phyloP scores from a whole-genome alignment of 1,140 invertebrate species.

The Drosophila arawakana region DNA sequence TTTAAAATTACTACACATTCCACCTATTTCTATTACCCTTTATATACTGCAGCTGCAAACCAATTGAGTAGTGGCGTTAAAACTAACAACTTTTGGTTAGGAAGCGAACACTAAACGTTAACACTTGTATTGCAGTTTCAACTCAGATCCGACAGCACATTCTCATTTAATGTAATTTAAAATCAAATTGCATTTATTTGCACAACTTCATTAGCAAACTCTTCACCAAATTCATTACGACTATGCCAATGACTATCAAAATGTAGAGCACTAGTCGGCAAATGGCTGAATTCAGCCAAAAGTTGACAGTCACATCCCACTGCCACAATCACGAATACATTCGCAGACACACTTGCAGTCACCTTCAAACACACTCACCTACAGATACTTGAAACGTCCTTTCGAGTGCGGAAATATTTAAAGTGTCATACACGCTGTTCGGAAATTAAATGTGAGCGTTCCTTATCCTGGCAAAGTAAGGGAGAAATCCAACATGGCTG shows the following conservation, averaged over 20 bases:
- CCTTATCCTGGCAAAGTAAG: constrained; percentile 41
- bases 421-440: constrained; percentile 78
- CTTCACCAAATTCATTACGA: constrained; percentile 77
- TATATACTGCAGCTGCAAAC: constrained; percentile 7
- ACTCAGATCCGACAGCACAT: constrained; percentile 29
- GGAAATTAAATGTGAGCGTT: constrained; percentile 78
- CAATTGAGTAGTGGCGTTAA: constrained; percentile 19
- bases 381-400: constrained; percentile 58
- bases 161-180: constrained; percentile 72
- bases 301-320: constrained; percentile 34
- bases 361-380: constrained; percentile 21
- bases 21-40: background rate
- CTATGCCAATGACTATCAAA: constrained; percentile 59
- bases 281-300: constrained; percentile 50
- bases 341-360: background rate
- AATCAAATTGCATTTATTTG: constrained; percentile 74
- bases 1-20: background rate
- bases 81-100: constrained; percentile 35
- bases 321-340: constrained; percentile 22
- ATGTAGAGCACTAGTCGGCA: constrained; percentile 61
- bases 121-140: constrained; percentile 29
- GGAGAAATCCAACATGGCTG: constrained; percentile 7
- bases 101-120: constrained; percentile 19
- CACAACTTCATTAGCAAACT: constrained; percentile 77
- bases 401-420: constrained; percentile 79